Percentiles rank a stretch among this genome's conserved stretches.
phyloP scores from a whole-genome alignment of 1,140 invertebrate species.

The Lordiphosa collinella region DNA sequence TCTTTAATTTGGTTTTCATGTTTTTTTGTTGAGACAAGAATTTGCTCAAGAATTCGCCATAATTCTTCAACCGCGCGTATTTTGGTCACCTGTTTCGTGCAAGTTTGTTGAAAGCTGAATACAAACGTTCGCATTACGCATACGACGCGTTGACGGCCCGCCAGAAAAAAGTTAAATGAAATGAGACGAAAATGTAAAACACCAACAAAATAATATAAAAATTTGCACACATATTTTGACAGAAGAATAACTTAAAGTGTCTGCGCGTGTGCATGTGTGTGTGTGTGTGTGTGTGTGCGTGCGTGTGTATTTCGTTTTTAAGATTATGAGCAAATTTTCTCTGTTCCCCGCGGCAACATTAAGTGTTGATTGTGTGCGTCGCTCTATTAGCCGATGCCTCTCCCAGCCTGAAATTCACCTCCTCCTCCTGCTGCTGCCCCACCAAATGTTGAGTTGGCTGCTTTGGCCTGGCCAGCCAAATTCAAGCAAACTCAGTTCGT shows the following conservation, averaged over 20 bases:
- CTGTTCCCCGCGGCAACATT: constrained; percentile 70
- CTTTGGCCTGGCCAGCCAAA: constrained; percentile 40
- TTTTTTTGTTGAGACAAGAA: constrained; percentile 15
- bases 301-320: constrained; percentile 55
- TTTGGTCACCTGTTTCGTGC: constrained; percentile 48
- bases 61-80: constrained; percentile 34
- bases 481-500: constrained; percentile 68
- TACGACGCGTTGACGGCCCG: constrained; percentile 48
- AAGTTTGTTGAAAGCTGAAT: constrained; percentile 42
- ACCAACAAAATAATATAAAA: constrained; percentile 21
- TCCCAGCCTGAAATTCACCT: constrained; percentile 3
- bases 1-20: constrained; percentile 46
- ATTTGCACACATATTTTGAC: constrained; percentile 19
- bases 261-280: constrained; percentile 12
- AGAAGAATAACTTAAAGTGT: constrained; percentile 37
- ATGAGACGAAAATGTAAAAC: constrained; percentile 22
- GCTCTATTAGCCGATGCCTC: constrained; percentile 61
- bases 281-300: constrained; percentile 28
- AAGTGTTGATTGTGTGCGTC: constrained; percentile 73
- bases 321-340: constrained; percentile 73
- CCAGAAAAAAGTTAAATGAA: constrained; percentile 12
- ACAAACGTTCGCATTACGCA: constrained; percentile 65
- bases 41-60: constrained; percentile 19
- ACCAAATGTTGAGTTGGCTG: constrained; percentile 34
- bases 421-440: background rate